Base-by-base conservation (phyloP, 2,113 vertebrate genomes). In the Pedionomus torquatus region DNA sequence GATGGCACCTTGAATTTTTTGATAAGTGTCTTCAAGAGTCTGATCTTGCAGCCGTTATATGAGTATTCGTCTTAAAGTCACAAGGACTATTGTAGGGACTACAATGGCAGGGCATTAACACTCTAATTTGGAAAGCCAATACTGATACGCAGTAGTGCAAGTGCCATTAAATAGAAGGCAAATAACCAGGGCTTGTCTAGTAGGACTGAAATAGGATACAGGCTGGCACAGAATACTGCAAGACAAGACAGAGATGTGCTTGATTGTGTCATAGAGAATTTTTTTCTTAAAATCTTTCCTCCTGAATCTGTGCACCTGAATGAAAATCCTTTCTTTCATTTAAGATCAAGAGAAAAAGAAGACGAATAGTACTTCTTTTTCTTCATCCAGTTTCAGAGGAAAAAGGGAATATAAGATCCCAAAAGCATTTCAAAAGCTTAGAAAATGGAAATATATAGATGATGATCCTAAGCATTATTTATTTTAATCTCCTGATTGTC, bases 391-490 rank as follows among this genome's bases (percentile, higher is more conserved):
- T 81, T 91, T 78, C 55, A 78, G 28, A 58, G 43, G 19, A 48
- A 66, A 89, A 58, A 37, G 9, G 3, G 21, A 86, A 43, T 81
- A 4, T 17, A 51, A 48, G 33, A 83, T 58, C 52, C 41, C 21
- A 49, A 35, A 64, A 17, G 20, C 75, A 87, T 54, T 33, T 55
- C 92, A 54, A 89, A 95, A 89, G 14, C 26, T 43, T 91, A 91
- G 87, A 76, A 89, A 71, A 17, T 81, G 35, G 21, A 77, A 85
- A 10, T 39, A 72, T n/a, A 39, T 55, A 92, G 63, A 46, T 25
- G 46, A 65, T 83, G 35, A 83, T 80, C 37, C 49, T 52, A 88
- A 63, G 9, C 13, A 41, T 85, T 60, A 71, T 48, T 85, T 90
- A 41, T 66, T 70, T 90, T 81, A 70, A 78, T 86, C 61, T 91